Conservation (phyloP, 1,140 invertebrate species). For the Drosophila aff. region DNA sequence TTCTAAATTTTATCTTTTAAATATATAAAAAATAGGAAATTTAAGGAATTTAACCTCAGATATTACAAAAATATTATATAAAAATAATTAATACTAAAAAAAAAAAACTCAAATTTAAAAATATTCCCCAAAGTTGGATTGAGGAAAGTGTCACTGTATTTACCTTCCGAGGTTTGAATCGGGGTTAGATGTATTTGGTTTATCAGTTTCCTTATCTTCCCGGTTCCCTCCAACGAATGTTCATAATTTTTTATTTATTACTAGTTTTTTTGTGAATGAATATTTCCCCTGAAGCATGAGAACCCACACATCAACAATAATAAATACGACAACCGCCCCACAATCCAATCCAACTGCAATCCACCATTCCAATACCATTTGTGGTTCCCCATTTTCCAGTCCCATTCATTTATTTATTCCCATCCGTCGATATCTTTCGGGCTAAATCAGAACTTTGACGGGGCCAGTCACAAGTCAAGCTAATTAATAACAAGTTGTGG, state of each 20-base stretch:
- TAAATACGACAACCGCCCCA: conserved; percentile 1
- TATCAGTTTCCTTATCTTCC: conserved; percentile 30
- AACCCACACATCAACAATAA: conserved; percentile 4
- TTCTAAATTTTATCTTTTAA: not conserved
- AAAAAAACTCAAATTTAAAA: not conserved
- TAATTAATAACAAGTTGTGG: conserved; percentile 40
- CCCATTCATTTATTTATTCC: conserved; percentile 31
- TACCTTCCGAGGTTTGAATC: conserved; percentile 24
- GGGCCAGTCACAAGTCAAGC: conserved; percentile 41
- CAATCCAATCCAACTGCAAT: conserved; percentile 2
- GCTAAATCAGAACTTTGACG: conserved; percentile 38
- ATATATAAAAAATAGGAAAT: not conserved
- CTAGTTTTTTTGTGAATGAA: conserved; percentile 21
- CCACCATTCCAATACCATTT: not conserved
- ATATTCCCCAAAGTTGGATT: no score
- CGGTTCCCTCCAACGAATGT: not conserved
- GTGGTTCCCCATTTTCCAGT: not conserved
- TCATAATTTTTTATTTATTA: not conserved
- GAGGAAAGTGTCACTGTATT: conserved; percentile 8
- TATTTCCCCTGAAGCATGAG: conserved; percentile 5
- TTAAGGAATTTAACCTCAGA: not conserved
- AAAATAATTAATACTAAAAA: not conserved
- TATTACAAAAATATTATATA: not conserved
- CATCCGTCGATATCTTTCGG: conserved; percentile 28
- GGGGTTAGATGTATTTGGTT: conserved; percentile 5